Evolutionary conservation across 2,888 invertebrate species (phyloP).

Genomic region (Lochmaea crataegi): DNA sequence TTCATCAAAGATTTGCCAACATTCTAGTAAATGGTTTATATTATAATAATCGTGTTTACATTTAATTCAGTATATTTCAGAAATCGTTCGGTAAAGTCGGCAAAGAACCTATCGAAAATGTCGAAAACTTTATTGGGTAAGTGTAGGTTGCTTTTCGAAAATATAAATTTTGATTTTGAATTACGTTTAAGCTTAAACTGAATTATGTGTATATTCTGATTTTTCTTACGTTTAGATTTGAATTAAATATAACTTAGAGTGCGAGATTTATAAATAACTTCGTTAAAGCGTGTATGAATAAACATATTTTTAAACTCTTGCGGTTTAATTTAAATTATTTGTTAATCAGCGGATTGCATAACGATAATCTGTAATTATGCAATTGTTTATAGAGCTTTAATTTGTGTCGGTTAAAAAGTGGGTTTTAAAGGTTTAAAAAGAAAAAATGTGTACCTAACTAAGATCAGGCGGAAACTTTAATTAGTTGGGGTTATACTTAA

Average conservation of each 20-base stretch:
- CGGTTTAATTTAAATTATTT: not conserved
- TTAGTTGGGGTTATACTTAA: too few relatives aligned
- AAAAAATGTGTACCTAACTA: too few relatives aligned
- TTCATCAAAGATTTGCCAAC: slow-evolving; percentile 14
- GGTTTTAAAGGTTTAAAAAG: too few relatives aligned
- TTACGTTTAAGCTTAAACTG: not conserved
- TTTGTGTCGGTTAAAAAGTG: not conserved
- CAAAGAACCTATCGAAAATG: slow-evolving; percentile 1
- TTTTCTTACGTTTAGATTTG: not conserved
- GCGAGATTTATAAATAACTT: slow-evolving; percentile 2
- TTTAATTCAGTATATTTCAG: slow-evolving; percentile 8
- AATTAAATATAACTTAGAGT: not conserved
- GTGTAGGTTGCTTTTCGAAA: not conserved
- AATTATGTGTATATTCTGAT: too few relatives aligned
- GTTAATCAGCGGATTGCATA: not conserved
- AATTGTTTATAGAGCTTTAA: not conserved
- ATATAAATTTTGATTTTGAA: not conserved
- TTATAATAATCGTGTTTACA: slow-evolving; percentile 11
- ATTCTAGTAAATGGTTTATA: slow-evolving; percentile 14
- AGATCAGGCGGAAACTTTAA: too few relatives aligned
- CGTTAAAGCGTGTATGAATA: not conserved
- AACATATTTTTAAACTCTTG: slow-evolving; percentile 5
- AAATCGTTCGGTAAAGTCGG: not conserved
- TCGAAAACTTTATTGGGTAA: slow-evolving; percentile 17
- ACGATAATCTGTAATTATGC: not conserved